phyloP scores from a whole-genome alignment of 2,797 vertebrate genomes.

The Intellagama lesueurii region DNA sequence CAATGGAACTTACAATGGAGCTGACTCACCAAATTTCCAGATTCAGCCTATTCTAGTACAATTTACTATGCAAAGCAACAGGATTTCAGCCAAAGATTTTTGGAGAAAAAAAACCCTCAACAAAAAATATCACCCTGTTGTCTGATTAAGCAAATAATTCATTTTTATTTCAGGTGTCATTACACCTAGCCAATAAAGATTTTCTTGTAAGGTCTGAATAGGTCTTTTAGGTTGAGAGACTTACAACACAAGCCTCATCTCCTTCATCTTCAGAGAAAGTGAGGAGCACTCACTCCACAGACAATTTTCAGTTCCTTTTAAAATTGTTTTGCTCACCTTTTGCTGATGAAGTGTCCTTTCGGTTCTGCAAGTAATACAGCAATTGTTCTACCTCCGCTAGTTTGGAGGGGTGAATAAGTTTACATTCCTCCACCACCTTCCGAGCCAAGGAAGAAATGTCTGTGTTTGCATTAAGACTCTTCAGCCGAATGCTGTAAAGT shows the following conservation, averaged over 20 bases:
- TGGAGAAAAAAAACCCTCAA: too few species aligned
- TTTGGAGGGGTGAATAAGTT: slow-evolving; percentile 91
- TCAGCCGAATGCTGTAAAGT: slow-evolving; percentile 88
- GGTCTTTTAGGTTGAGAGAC: slow-evolving; percentile 18
- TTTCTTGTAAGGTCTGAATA: background rate
- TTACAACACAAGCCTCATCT: background rate
- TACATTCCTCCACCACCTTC: slow-evolving; percentile 95
- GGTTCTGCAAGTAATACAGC: slow-evolving; percentile 93
- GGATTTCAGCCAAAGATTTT: too few species aligned
- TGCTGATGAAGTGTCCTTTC: slow-evolving; percentile 82
- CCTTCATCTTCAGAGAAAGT: background rate
- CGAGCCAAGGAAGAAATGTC: slow-evolving; percentile 88
- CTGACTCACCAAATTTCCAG: too few species aligned
- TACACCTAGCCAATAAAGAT: background rate
- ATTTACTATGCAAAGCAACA: too few species aligned
- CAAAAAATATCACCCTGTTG: background rate
- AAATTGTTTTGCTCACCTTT: slow-evolving; percentile 68
- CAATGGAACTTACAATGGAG: too few species aligned
- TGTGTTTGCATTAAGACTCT: slow-evolving; percentile 90
- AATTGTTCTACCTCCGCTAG: slow-evolving; percentile 91
- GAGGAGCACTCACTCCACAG: background rate
- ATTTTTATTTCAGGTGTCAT: slow-evolving; percentile 7
- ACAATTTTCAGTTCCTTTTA: background rate
- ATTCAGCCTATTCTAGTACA: too few species aligned
- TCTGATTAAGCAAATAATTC: slow-evolving; percentile 26